Evolutionary conservation across 1,140 invertebrate genomes (phyloP).

Genomic region (Aphaenogaster rudis): DNA sequence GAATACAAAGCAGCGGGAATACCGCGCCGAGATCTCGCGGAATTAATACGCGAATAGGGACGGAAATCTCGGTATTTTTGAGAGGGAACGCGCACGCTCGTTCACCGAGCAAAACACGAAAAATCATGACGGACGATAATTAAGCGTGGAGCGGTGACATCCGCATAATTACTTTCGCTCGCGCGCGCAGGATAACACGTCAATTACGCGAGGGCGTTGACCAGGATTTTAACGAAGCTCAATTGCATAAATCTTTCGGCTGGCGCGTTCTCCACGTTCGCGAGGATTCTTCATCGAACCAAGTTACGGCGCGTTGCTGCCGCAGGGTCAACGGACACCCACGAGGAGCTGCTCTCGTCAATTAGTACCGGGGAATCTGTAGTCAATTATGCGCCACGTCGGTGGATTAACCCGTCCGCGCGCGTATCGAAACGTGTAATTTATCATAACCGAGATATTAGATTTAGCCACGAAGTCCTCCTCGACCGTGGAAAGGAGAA

Average conservation of each 20-base stretch:
- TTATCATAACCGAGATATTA: constrained; percentile 19
- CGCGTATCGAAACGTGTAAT: constrained; percentile 26
- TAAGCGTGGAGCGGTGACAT: constrained; percentile 61
- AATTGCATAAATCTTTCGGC: constrained; percentile 67
- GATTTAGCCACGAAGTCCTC: not conserved
- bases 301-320: not conserved
- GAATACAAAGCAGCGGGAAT: not conserved
- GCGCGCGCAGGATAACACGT: constrained; percentile 46
- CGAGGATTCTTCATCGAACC: not conserved
- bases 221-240: constrained; percentile 66
- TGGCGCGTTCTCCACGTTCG: not conserved
- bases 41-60: constrained; percentile 35
- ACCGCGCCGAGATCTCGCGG: too few species aligned
- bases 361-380: constrained; percentile 8
- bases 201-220: constrained; percentile 69
- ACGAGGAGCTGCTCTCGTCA: constrained; percentile 38
- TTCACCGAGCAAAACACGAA: not conserved
- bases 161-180: constrained; percentile 61
- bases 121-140: constrained; percentile 68
- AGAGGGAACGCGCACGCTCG: not conserved
- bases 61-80: not conserved
- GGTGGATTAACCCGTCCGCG: constrained; percentile 9
- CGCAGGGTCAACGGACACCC: constrained; percentile 40
- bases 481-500: not conserved
- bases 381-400: constrained; percentile 23